These are phyloP conservation scores for Platycnemis pennipes DNA, from an alignment of 2,888 invertebrate genomes.

Conservation along the genomic window DNA sequence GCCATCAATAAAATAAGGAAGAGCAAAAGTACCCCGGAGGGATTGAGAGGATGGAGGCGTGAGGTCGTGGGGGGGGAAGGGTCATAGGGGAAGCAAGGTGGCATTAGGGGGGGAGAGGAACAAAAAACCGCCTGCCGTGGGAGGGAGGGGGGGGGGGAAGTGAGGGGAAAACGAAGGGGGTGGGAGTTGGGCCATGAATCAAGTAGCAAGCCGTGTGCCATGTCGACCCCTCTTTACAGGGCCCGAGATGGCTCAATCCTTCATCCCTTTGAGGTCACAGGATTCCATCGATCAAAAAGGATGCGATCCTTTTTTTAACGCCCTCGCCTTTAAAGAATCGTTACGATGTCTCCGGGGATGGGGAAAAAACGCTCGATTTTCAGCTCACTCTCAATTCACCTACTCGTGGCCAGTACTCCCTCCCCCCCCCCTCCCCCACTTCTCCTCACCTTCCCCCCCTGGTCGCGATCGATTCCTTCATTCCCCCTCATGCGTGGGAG, in stretches of 20 bases:
- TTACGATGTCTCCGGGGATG: background rate
- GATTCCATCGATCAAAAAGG: constrained; percentile 44
- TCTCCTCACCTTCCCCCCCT: background rate
- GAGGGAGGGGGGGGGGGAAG: background rate
- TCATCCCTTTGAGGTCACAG: constrained; percentile 45
- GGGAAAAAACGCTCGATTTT: background rate
- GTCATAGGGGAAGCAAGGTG: background rate
- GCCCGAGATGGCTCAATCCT: constrained; percentile 36
- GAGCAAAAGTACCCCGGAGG: background rate
- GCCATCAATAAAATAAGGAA: constrained; percentile 43
- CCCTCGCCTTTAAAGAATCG: constrained; percentile 27
- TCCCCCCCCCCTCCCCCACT: background rate
- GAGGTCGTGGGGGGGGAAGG: background rate
- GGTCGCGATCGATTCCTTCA: background rate
- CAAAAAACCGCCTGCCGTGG: too few species aligned
- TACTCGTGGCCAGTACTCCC: background rate
- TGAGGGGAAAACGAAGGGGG: background rate
- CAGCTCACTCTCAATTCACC: background rate
- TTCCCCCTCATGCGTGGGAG: background rate
- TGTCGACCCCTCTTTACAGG: constrained; percentile 34
- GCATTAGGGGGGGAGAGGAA: background rate
- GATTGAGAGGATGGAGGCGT: background rate
- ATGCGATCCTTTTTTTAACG: constrained; percentile 9
- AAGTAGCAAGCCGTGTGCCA: constrained; percentile 40
- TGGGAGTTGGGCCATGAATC: background rate